Evolutionary conservation across 2,888 invertebrate genomes (phyloP), one percentile per base, ranked within the genome.

Genomic region (Boloria selene): DNA sequence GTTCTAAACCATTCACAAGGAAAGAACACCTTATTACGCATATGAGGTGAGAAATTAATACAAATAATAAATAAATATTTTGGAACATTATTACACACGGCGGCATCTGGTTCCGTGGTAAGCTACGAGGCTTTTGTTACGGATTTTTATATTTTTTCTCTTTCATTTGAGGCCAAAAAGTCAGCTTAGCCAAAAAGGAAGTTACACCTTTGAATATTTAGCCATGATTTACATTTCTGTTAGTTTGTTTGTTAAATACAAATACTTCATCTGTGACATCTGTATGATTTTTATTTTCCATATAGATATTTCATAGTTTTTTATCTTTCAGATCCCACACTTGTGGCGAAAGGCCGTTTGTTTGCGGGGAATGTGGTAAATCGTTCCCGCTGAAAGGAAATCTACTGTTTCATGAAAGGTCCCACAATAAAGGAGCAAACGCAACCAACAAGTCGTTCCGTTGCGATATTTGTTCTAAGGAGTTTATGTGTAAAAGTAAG

Each of bases 371-470:
- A 78, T 97, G 97, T 82, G 97, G 97, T 78, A 97, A 96, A 83
- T 96, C 96, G 59, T 97, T 97, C 90, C 96, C 96, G 0, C 88
- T 97, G 58, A 97, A 96, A 88, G 96, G 96, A 65, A 97, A 97
- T 81, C 88, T 97, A 55, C 93, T 97, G 72, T 97, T 97, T 93
- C 97, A 97, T 84, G 96, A 96, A 87, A 94, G 97, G 67, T 97
- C 97, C 72, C 97, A 97, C 87, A 96, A 96, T 78, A 97, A 97
- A 82, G 65, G 66, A 14, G 93, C 94, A 44, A 93, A 93, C 73
- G 93, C 93, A 71, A 94, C 93, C 68, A 94, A 94, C 73, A 90
- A 95, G 65, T 94, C 94, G 2, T 96, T 96, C 87, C 93, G 95
- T 62, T 97, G 97, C 80, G 97, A 97, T 76, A 90, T 97, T 62